phyloP scores from a whole-genome alignment of 2,797 vertebrate species.

The Squalus acanthias region DNA sequence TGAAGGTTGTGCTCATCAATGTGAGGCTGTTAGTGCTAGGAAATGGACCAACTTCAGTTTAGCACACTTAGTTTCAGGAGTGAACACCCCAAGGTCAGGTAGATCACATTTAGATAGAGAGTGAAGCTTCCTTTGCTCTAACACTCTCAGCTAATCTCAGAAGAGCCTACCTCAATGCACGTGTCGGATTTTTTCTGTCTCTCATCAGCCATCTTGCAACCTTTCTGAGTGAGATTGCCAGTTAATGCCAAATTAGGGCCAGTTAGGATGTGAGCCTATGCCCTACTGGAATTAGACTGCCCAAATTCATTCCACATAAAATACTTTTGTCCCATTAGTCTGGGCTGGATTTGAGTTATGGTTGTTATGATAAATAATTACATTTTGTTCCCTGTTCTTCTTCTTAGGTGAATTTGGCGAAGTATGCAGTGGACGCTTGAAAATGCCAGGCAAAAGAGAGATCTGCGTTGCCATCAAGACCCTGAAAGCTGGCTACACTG shows the following conservation, averaged over 20 bases:
- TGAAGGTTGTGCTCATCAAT: not conserved
- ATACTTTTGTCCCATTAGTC: not conserved
- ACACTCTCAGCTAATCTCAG: not conserved
- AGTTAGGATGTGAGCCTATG: not conserved
- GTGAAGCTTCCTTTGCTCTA: not conserved
- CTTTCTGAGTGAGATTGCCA: not conserved
- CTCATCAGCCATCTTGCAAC: not conserved
- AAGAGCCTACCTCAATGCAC: not conserved
- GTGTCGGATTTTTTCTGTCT: not conserved
- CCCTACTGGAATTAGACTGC: not conserved
- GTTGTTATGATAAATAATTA: not conserved
- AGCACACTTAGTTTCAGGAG: not conserved
- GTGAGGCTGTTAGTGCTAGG: not conserved
- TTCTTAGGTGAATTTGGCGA: slow-evolving; percentile 86
- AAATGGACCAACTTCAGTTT: not conserved
- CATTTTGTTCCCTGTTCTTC: slow-evolving; percentile 34
- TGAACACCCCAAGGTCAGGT: not conserved
- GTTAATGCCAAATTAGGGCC: not conserved
- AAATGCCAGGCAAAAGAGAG: slow-evolving; percentile 90
- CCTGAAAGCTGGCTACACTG: slow-evolving; percentile 90
- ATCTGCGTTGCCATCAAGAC: slow-evolving; percentile 97
- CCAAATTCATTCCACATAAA: not conserved
- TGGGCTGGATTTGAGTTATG: not conserved
- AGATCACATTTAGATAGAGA: not conserved
- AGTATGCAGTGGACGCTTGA: slow-evolving; percentile 92